phyloP scores from a whole-genome alignment of 2,888 invertebrate genomes.

The Pristionchus mayeri region DNA sequence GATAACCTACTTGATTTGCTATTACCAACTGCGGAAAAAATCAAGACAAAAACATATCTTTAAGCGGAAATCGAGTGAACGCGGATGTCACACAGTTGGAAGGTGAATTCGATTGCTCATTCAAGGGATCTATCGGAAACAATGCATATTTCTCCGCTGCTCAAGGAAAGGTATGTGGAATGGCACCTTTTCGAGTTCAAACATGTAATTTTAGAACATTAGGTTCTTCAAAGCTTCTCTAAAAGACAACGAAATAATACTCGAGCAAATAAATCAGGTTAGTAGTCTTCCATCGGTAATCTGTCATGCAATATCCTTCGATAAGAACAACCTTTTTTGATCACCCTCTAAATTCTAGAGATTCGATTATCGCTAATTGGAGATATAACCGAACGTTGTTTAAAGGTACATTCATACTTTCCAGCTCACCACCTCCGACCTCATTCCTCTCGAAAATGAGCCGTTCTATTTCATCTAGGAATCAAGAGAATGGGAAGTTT shows the following conservation, averaged over 20 bases:
- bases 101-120: not conserved
- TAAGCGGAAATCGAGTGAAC: not conserved
- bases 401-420: not conserved
- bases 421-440: not conserved
- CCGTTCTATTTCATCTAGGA: not conserved
- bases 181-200: not conserved
- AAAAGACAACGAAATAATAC: not conserved
- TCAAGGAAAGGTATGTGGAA: not conserved
- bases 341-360: too few relatives aligned
- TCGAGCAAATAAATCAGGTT: not conserved
- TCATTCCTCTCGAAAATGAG: not conserved
- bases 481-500: not conserved
- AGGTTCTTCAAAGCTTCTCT: not conserved
- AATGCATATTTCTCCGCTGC: not conserved
- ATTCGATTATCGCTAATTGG: too few relatives aligned
- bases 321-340: too few relatives aligned
- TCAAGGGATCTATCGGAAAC: not conserved
- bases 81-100: not conserved
- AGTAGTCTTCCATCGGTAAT: too few relatives aligned
- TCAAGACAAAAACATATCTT: not conserved
- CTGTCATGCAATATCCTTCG: too few relatives aligned
- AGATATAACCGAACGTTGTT: too few relatives aligned
- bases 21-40: too few relatives aligned
- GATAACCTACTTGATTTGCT: too few relatives aligned
- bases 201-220: not conserved